Base-by-base conservation (phyloP, 2,113 vertebrate genomes). In the Bufo gargarizans region DNA sequence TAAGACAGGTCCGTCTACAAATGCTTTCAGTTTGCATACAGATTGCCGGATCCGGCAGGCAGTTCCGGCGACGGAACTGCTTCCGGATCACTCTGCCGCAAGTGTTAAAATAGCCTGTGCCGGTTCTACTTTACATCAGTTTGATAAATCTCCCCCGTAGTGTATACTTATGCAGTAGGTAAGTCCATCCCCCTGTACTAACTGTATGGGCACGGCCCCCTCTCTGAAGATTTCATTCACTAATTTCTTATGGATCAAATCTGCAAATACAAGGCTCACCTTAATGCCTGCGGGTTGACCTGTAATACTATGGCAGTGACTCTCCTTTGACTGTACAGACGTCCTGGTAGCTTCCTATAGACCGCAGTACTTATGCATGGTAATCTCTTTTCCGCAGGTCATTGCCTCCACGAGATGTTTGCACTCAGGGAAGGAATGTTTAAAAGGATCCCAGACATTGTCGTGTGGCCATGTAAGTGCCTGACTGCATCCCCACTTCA, bases 401-500 rank as follows among this genome's bases (percentile, higher is more conserved):
- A 99, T 92, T 99, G 98, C 94, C 93, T 99, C 92, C 96, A 99
- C 79, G 98, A 99, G 94, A 96, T 99, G 93, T 98, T 98, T 94
- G 93, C 97, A 91, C 95, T 99, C 90, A 96, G 98, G 91, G 98
- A 99, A 95, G 98, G 98, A 91, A 97, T 95, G 92, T 92, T 98
- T 91, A 95, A 97, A 67, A 95, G 96, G 86, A 93, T 99, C 95
- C 98, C 98, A 90, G 98, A 99, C 93, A 90, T 98, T 94, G 97
- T 99, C 92, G 93, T 98, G 59, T 99, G 98, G 98, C 98, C 98
- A 93, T 96, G 98, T 99, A 95, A 94, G 94, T 92, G 47, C 63
- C 0, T 45, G n/a, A n/a, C 16, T 45, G 77, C 22, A 17, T 50
- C 59, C 50, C 45, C 19, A 19, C 6, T 63, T 4, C 43, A 63